Evolutionary conservation across 2,888 invertebrate species (phyloP).

Genomic region (Ceraclea dissimilis): DNA sequence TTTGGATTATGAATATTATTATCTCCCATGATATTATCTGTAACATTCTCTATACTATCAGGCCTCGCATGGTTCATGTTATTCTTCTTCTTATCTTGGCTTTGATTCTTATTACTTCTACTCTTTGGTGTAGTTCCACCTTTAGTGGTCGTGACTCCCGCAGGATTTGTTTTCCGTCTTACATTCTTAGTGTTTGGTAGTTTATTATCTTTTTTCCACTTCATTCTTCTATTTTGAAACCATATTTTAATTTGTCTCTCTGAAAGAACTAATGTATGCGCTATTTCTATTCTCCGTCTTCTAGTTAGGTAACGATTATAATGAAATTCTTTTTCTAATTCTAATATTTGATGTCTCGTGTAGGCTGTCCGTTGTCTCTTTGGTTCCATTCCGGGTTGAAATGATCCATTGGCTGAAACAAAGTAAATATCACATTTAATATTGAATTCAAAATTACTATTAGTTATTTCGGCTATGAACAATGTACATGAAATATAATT

Average conservation of each 20-base stretch:
- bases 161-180: constrained; percentile 68
- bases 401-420: constrained; percentile 76
- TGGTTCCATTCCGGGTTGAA: constrained; percentile 89
- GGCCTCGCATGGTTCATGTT: constrained; percentile 49
- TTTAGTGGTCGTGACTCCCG: constrained; percentile 57
- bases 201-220: constrained; percentile 84
- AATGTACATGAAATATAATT: no score
- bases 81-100: constrained; percentile 49
- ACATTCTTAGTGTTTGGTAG: constrained; percentile 76
- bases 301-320: constrained; percentile 95
- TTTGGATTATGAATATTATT: constrained; percentile 46
- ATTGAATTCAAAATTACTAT: no score
- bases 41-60: constrained; percentile 59
- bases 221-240: constrained; percentile 82
- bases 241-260: constrained; percentile 87
- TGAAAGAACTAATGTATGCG: constrained; percentile 88
- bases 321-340: constrained; percentile 96
- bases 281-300: constrained; percentile 93
- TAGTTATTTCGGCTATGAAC: no score
- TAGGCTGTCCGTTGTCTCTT: constrained; percentile 95
- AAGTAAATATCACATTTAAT: no score
- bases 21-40: constrained; percentile 53
- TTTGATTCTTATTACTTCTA: constrained; percentile 54
- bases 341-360: constrained; percentile 95
- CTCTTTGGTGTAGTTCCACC: constrained; percentile 46